Base-by-base conservation (phyloP, 2,797 vertebrate species). In the Pterois miles region DNA sequence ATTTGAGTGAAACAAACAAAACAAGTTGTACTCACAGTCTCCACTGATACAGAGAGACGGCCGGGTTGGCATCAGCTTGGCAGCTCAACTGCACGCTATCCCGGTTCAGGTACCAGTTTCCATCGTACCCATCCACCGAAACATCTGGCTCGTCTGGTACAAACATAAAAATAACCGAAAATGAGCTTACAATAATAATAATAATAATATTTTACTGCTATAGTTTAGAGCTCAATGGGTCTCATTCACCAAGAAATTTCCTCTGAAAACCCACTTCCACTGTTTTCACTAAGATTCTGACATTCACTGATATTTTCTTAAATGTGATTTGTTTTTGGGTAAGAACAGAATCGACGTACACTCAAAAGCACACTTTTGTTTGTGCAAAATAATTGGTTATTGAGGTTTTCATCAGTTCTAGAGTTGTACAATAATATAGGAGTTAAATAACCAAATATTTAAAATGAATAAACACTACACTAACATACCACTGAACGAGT, bases 91-190 rank as follows among this genome's bases (percentile, higher is more conserved):
- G 96, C 78, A 98, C 97, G 0, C 98, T 97, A 71, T 95, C 96
- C 75, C 98, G 93, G 90, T 98, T 99, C 82, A 99, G 91, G 83
- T 97, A 98, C 98, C 98, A 99, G 92, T 99, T 99, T 72, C 97
- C 97, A 86, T 99, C 98, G 57, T 96, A 99, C 7, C 98, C 98
- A n/a, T 98, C 96, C 0, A 99, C 96, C 20, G 93, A 93, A 75
- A 99, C 97, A 79, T 98, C 96, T 1, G 98, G 98, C 86, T 98
- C 97, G 40, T 98, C 98, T 99, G 94, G 57, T 60, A 79, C 60
- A 53, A 22, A 70, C 23, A 58, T 8, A 63, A 20, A 53, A 38
- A 13, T 4, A 43, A 33, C 13, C 68, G 14, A 59, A 22, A 69
- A 34, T 27, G 6, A 78, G 33, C 16, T 60, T 69, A 22, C 34